Percentiles rank a stretch among this genome's conserved stretches.
These are phyloP conservation scores for Phasia obesa DNA, from an alignment of 2,888 invertebrate genomes.

Conservation along the genomic window DNA sequence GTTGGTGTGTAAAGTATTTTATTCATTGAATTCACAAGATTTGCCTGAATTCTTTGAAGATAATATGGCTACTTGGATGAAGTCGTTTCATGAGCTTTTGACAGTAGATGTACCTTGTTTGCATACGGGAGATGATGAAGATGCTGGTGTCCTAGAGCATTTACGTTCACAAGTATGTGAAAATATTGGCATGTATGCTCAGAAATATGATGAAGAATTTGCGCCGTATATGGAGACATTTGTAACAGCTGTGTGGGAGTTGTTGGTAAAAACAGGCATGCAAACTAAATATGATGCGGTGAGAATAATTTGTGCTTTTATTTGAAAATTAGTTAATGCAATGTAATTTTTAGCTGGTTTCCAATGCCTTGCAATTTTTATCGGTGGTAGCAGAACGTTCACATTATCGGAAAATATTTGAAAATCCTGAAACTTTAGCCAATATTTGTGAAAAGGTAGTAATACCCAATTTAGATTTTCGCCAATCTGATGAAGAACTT, in stretches of 20 bases:
- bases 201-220: conserved; percentile 99
- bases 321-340: background rate
- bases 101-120: conserved; percentile 90
- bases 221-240: conserved; percentile 93
- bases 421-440: conserved; percentile 92
- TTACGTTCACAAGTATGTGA: conserved; percentile 98
- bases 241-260: conserved; percentile 96
- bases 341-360: conserved; percentile 91
- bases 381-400: conserved; percentile 96
- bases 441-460: conserved; percentile 99
- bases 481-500: conserved; percentile 96
- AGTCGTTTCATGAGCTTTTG: conserved; percentile 91
- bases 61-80: conserved; percentile 98
- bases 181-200: conserved; percentile 96
- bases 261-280: conserved; percentile 92
- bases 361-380: conserved; percentile 97
- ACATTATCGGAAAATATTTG: conserved; percentile 94
- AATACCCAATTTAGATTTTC: conserved; percentile 98
- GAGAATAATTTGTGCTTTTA: conserved; percentile 74
- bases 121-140: conserved; percentile 91
- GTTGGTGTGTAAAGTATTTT: conserved; percentile 96
- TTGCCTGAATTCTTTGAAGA: conserved; percentile 99
- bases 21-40: conserved; percentile 98
- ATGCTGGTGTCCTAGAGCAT: conserved; percentile 94
- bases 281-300: conserved; percentile 96